These are phyloP conservation scores for Pangasius djambal DNA, from an alignment of 2,797 vertebrate species.

Conservation along the genomic window DNA sequence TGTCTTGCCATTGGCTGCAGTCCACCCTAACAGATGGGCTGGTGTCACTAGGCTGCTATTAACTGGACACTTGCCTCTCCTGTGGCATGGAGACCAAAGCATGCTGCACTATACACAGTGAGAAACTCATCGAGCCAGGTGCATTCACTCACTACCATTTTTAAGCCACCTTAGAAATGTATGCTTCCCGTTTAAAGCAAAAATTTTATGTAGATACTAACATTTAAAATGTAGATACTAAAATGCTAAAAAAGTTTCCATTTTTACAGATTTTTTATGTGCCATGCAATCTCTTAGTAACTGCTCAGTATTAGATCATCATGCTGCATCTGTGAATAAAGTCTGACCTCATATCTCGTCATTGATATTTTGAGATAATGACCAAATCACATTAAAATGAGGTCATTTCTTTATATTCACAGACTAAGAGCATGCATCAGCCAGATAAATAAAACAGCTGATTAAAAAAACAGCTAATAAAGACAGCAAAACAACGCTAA, in stretches of 20 bases:
- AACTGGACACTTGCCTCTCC: conserved; percentile 86
- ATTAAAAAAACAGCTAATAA: not conserved
- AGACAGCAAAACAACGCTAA: not conserved
- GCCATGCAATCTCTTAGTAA: not conserved
- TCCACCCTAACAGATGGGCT: conserved; percentile 91
- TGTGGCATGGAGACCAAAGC: conserved; percentile 77
- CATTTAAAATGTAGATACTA: not conserved
- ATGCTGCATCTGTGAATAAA: conserved; percentile 37
- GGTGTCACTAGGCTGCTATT: conserved; percentile 92
- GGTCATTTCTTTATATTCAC: conserved; percentile 8
- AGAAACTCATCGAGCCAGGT: conserved; percentile 59
- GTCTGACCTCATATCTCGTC: conserved; percentile 45
- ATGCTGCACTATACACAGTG: conserved; percentile 56
- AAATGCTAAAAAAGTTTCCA: not conserved
- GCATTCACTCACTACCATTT: conserved; percentile 31
- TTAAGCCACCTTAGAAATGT: not conserved
- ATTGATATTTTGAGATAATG: conserved; percentile 34
- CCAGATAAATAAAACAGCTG: not conserved
- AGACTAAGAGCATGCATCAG: conserved; percentile 5
- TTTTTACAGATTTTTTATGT: not conserved
- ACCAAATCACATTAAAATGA: conserved; percentile 33
- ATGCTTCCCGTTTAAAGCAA: not conserved
- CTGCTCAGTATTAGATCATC: conserved; percentile 36
- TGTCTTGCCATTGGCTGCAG: conserved; percentile 70
- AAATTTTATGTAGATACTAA: conserved; percentile 10